Evolutionary conservation across 2,797 vertebrate species (phyloP), one percentile per base, ranked within the genome.

Genomic region (Aulostomus chinensis): DNA sequence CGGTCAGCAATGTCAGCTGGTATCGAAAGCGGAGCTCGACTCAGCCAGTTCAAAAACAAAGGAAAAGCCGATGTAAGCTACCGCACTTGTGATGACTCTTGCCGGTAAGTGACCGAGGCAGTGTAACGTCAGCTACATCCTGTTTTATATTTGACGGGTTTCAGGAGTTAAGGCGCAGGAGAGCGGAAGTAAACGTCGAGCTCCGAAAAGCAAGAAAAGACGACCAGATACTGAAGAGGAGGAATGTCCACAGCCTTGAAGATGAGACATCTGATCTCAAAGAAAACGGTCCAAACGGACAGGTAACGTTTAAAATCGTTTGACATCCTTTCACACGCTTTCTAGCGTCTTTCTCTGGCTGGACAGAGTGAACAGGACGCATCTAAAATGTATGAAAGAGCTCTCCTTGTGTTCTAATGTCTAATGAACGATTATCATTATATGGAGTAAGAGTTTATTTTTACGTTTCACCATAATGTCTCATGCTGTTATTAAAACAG

Each of bases 21-120:
- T 64, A 92, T 85, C 74, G 90, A 90, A 77, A 38, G 45, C 74
- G 81, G 85, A 52, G 88, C 76, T 73, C 93, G 95, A 14, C 68
- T 95, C 57, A 91, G 77, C 77, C 91, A 92, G 61, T 98, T 97
- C 87, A 98, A 98, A 88, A 96, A 98, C 84, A 97, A 97, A 81
- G 95, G 94, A 2, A 95, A 93, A 70, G 93, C 79, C 3, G 91
- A 73, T 1, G 96, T 97, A 73, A 92, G 95, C 31, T 14, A 14
- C 4, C 1, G 5, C 3, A 3, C 7, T 29, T 13, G 7, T n/a
- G 1, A 1, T 29, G 6, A n/a, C 1, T 2, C 25, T 5, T 11
- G 9, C 7, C 10, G 26, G 1, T 2, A 6, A 9, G n/a, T n/a
- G n/a, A n/a, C n/a, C n/a, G n/a, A n/a, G n/a, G n/a, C n/a, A n/a